A percentile compares a stretch with the other conserved stretches of the same genome.
These are phyloP conservation scores for Odontamblyopus lacepedii DNA, from an alignment of 2,797 vertebrate genomes.

Conservation along the genomic window DNA sequence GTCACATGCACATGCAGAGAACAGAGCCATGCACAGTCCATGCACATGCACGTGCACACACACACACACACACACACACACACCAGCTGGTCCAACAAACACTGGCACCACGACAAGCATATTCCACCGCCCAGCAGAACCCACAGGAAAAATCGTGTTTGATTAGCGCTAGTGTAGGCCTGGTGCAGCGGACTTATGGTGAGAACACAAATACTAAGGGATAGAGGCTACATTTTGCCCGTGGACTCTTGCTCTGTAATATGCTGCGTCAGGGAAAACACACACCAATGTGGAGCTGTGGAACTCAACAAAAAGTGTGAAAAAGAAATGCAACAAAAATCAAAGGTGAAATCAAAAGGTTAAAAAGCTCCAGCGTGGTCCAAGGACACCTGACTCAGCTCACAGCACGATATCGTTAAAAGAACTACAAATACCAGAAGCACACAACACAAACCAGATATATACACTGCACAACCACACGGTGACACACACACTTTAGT, in stretches of 20 bases:
- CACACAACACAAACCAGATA: slow-evolving; percentile 67
- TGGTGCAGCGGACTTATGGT: slow-evolving; percentile 23
- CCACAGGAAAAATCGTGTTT: slow-evolving; percentile 78
- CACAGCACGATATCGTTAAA: slow-evolving; percentile 79
- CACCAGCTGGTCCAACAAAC: slow-evolving; percentile 51
- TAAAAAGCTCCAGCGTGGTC: slow-evolving; percentile 73
- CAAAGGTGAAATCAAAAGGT: slow-evolving; percentile 39
- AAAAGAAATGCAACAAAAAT: slow-evolving; percentile 44
- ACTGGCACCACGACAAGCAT: slow-evolving; percentile 70
- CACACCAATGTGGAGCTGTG: slow-evolving; percentile 55
- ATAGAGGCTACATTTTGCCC: slow-evolving; percentile 72
- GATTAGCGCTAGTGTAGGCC: slow-evolving; percentile 45
- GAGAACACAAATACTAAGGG: slow-evolving; percentile 15
- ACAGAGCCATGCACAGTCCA: no score
- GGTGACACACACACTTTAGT: slow-evolving; percentile 76
- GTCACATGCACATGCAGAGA: slow-evolving; percentile 4
- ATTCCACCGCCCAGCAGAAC: slow-evolving; percentile 74
- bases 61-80: slow-evolving; percentile 18
- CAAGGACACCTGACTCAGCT: slow-evolving; percentile 74
- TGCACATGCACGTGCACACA: slow-evolving; percentile 19
- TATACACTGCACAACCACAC: slow-evolving; percentile 64
- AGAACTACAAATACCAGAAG: slow-evolving; percentile 74
- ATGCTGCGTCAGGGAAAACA: slow-evolving; percentile 63
- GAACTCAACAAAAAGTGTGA: slow-evolving; percentile 55
- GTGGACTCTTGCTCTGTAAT: slow-evolving; percentile 79